These are phyloP conservation scores for Achatina immaculata DNA, from an alignment of 1,140 invertebrate species.

Conservation along the genomic window DNA sequence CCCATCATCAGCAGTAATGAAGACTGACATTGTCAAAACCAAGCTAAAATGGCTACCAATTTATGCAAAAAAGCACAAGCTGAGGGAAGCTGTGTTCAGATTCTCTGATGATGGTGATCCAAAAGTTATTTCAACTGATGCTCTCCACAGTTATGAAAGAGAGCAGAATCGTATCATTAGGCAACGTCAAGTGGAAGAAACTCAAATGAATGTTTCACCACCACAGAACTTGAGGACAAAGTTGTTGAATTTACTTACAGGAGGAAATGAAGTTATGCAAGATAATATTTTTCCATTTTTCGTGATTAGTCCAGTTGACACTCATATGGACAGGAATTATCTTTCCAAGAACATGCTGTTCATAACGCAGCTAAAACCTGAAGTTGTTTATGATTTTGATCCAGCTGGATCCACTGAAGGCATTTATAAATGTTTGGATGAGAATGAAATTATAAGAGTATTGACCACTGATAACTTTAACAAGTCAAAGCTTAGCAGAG, in stretches of 20 bases:
- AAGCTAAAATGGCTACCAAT: not conserved
- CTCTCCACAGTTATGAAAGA: not conserved
- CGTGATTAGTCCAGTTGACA: slow-evolving; percentile 27
- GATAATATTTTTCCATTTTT: slow-evolving; percentile 42
- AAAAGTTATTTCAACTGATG: not conserved
- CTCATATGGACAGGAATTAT: slow-evolving; percentile 20
- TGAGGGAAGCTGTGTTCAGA: slow-evolving; percentile 10
- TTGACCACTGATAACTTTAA: slow-evolving; percentile 47
- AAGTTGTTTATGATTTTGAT: slow-evolving; percentile 46
- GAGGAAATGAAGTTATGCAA: slow-evolving; percentile 31
- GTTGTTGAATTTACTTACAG: slow-evolving; percentile 36
- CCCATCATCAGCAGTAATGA: slow-evolving; percentile 1
- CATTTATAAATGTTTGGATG: slow-evolving; percentile 33
- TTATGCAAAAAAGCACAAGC: not conserved
- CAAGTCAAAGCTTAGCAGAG: slow-evolving; percentile 34
- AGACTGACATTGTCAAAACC: slow-evolving; percentile 26
- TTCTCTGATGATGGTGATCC: slow-evolving; percentile 18
- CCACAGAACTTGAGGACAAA: slow-evolving; percentile 37
- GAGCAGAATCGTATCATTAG: not conserved
- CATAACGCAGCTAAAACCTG: slow-evolving; percentile 35
- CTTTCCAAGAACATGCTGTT: slow-evolving; percentile 36
- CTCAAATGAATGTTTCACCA: not conserved
- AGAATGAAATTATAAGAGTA: slow-evolving; percentile 30
- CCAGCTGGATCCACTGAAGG: slow-evolving; percentile 36
- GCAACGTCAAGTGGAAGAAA: not conserved